A percentile compares a stretch with the other conserved stretches of the same genome.
phyloP scores from a whole-genome alignment of 2,888 invertebrate species.

The Acleris sparsana region DNA sequence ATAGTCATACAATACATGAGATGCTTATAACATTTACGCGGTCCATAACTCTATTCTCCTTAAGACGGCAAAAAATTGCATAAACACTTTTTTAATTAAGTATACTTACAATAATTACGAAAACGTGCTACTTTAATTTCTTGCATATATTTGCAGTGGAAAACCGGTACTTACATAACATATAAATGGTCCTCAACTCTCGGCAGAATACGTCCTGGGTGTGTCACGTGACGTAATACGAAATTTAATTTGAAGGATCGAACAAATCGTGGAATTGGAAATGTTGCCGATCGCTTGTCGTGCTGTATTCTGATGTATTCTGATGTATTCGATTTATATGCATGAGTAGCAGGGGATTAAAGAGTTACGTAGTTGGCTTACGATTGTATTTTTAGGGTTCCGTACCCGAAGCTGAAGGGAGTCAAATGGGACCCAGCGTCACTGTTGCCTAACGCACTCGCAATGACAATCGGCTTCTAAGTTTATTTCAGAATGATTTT shows the following conservation, averaged over 20 bases:
- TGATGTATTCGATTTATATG: neutral
- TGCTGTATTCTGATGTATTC: neutral
- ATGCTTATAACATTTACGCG: neutral
- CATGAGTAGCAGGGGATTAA: neutral
- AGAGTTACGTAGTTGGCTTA: neutral
- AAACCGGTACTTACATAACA: slow-evolving; percentile 32
- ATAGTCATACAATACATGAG: too few relatives aligned
- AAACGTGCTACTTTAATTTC: slow-evolving; percentile 12
- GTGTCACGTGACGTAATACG: slow-evolving; percentile 19
- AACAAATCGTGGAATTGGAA: slow-evolving; percentile 1
- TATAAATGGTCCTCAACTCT: slow-evolving; percentile 23
- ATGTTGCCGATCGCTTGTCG: neutral
- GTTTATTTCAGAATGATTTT: too few relatives aligned
- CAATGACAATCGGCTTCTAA: too few relatives aligned
- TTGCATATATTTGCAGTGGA: slow-evolving; percentile 13
- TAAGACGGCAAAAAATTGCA: slow-evolving; percentile 2
- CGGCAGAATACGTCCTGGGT: slow-evolving; percentile 17
- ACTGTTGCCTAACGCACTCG: too few relatives aligned
- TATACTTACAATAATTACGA: slow-evolving; percentile 18
- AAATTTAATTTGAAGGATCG: slow-evolving; percentile 23
- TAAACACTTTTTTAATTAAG: neutral
- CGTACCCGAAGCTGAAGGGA: too few relatives aligned
- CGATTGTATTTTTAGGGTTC: too few relatives aligned
- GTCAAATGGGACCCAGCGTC: too few relatives aligned
- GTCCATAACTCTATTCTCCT: neutral